Evolutionary conservation across 1,140 invertebrate genomes (phyloP), one percentile per base, ranked within the genome.

Genomic region (Leptopilina clavipes): DNA sequence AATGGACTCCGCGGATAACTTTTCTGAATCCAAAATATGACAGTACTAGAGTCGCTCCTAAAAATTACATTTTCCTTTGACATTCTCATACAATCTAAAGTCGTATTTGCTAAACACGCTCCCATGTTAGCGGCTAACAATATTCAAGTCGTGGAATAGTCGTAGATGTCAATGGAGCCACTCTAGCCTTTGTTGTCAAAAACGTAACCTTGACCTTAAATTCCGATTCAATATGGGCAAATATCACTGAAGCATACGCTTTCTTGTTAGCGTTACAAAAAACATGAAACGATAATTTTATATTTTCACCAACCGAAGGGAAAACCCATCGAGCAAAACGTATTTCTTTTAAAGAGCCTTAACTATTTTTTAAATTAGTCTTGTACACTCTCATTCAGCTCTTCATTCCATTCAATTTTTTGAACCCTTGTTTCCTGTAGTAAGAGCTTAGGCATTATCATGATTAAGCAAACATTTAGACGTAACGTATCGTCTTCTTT

Each of bases 361-460:
- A 77, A 77, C 74, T 48, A 79, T 45, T 84, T 76, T 25, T 75
- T 52, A 84, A 45, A 79, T 65, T 1, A 19, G 11, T 22, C 17
- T n/a, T 44, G 52, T 52, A 31, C 52, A n/a, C n/a, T 18, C 1
- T 73, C 56, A 12, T 70, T 25, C 9, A 78, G 70, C 73, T 73
- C 72, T 7, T 72, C 74, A 80, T 88, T 84, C 85, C 86, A 88
- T 31, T 45, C 73, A 73, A 11, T 81, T 17, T 52, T 84, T 83
- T 22, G 65, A 43, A 22, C 40, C 59, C 82, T 31, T 6, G 56
- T 65, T 31, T 65, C 10, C 7, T 65, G 56, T 22, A 75, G 82
- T 86, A n/a, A 73, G 9, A 86, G 37, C 73, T 86, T 86, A 11
- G 85, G 79, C 52, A 43, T 73, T 12, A 86, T 44, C 11, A 74